These are phyloP conservation scores for Drosophila atripex DNA, from an alignment of 2,888 invertebrate genomes.

Conservation along the genomic window DNA sequence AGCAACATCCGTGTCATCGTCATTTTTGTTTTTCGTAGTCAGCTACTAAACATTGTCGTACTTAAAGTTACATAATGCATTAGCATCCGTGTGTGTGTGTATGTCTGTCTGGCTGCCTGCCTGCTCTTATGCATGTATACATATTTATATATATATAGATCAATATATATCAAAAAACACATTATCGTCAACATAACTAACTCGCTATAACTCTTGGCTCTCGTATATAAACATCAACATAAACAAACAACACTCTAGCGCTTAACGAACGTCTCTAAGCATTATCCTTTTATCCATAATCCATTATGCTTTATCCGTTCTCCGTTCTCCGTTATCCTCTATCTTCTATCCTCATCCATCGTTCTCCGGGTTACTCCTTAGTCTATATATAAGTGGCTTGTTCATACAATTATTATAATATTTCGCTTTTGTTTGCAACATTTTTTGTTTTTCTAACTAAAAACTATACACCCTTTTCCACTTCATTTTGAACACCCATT, in stretches of 20 bases:
- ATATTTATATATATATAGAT: slow-evolving; percentile 48
- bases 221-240: slow-evolving; percentile 74
- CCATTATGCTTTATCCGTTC: neutral
- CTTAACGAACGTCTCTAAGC: slow-evolving; percentile 60
- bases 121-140: slow-evolving; percentile 30
- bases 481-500: slow-evolving; percentile 39
- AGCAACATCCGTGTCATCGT: slow-evolving; percentile 25
- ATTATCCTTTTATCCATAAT: neutral
- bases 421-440: slow-evolving; percentile 28
- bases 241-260: slow-evolving; percentile 74
- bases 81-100: slow-evolving; percentile 24
- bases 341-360: neutral
- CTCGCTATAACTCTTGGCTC: slow-evolving; percentile 71
- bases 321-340: slow-evolving; percentile 1
- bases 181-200: slow-evolving; percentile 76
- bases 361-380: slow-evolving; percentile 16
- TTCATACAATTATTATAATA: slow-evolving; percentile 20
- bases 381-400: slow-evolving; percentile 41
- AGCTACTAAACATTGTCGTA: slow-evolving; percentile 51
- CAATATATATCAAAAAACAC: slow-evolving; percentile 52
- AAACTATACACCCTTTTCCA: slow-evolving; percentile 67
- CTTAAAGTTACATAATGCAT: slow-evolving; percentile 41
- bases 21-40: slow-evolving; percentile 30
- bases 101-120: slow-evolving; percentile 17
- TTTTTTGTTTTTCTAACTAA: slow-evolving; percentile 63